phyloP scores from a whole-genome alignment of 2,888 invertebrate genomes.

The Ochropleura leucogaster region DNA sequence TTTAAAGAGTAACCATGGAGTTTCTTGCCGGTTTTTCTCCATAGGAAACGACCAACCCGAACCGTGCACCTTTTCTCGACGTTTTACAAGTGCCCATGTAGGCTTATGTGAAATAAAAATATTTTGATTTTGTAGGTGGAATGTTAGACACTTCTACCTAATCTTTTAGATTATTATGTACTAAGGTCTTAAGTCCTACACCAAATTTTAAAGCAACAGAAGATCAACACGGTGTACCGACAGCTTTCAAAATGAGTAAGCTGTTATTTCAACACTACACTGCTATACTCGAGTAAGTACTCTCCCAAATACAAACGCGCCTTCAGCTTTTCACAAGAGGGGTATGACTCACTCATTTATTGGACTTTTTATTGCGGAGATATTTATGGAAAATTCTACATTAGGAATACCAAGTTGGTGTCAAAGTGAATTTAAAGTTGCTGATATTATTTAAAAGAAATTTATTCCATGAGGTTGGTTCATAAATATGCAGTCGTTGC shows the following conservation, averaged over 20 bases:
- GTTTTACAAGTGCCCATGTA: no score
- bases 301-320: slow-evolving; percentile 30
- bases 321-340: slow-evolving; percentile 25
- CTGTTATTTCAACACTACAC: neutral
- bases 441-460: slow-evolving; percentile 15
- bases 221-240: neutral
- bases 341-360: slow-evolving; percentile 46
- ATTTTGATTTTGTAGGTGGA: no score
- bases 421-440: slow-evolving; percentile 25
- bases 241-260: neutral
- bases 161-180: neutral
- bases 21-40: no score
- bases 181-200: neutral
- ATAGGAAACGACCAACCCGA: no score
- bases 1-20: no score
- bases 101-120: no score
- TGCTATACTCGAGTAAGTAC: slow-evolving; percentile 12
- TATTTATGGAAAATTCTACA: slow-evolving; percentile 38
- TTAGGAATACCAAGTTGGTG: slow-evolving; percentile 31
- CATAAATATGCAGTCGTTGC: slow-evolving; percentile 28
- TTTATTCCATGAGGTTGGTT: slow-evolving; percentile 18
- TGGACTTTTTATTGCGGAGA: slow-evolving; percentile 43
- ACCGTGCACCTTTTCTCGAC: no score
- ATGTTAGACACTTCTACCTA: no score
- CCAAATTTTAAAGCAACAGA: neutral